Evolutionary conservation across 2,888 invertebrate genomes (phyloP), one percentile per base, ranked within the genome.

Genomic region (Hypercompe scribonia): DNA sequence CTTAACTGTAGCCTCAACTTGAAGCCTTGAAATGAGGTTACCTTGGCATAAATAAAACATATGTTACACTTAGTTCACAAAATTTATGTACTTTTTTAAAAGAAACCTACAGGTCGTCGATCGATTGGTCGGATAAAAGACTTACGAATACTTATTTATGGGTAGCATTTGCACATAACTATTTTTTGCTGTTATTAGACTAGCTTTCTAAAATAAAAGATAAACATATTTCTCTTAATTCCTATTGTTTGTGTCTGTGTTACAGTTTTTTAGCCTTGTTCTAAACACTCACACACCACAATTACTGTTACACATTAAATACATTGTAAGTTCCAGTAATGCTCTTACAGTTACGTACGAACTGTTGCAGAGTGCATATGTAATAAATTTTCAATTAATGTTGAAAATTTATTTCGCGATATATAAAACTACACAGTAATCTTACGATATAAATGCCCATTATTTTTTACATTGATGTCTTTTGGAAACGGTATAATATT

Each of bases 361-460:
- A 5, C n/a, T 34, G 7, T 5, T 65, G 58, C 28, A 61, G 18
- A 61, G 31, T 15, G 31, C 21, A 18, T 15, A 46, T 18, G 46
- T 21, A 24, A 54, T 68, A 68, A 68, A 54, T 15, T 54, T 68
- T 54, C 54, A 58, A 68, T 68, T 21, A 68, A 8, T n/a, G 8
- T 54, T 33, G 34, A 36, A 34, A 28, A 36, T 68, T 36, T n/a
- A 54, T 36, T 36, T 4, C 21, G 36, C 2, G 34, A 67, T 34
- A 50, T 21, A 10, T 34, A 36, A 58, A 28, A 24, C 18, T 28
- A 34, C 54, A 54, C 34, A 66, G 31, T 36, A 54, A 54, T 54
- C 54, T 58, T 36, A 58, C 34, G 34, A 68, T 34, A n/a, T 33
- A 2, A 68, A 21, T n/a, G 24, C 67, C 4, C 11, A 34, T 18